A percentile compares a stretch with the other conserved stretches of the same genome.
Evolutionary conservation across 2,888 invertebrate genomes (phyloP).

Genomic region (Drosophila sordidapex): DNA sequence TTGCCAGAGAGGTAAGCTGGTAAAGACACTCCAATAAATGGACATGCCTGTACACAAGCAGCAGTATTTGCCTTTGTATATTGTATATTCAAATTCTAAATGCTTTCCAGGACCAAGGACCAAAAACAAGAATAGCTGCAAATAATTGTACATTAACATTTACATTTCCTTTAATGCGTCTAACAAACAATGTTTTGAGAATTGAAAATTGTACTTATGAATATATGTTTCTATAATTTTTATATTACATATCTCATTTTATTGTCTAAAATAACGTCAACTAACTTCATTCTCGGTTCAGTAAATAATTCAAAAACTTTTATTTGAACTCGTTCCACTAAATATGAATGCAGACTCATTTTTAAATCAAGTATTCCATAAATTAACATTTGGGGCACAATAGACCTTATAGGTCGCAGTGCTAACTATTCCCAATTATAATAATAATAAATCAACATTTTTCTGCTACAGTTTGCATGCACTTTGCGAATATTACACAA

Average conservation of each 20-base stretch:
- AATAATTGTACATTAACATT: not conserved
- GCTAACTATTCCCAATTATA: too few species aligned
- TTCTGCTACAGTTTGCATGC: not conserved
- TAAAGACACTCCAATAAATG: conserved; percentile 25
- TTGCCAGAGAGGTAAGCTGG: conserved; percentile 25
- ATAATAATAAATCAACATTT: not conserved
- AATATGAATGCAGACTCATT: not conserved
- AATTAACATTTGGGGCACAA: not conserved
- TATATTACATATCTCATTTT: not conserved
- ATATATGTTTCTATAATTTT: not conserved
- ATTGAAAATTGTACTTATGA: not conserved
- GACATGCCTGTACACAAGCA: not conserved
- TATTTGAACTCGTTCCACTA: not conserved
- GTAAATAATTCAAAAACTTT: not conserved
- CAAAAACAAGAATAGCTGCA: not conserved
- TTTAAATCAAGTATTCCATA: not conserved
- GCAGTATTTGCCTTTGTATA: not conserved
- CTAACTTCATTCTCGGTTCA: not conserved
- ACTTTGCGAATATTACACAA: not conserved
- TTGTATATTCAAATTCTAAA: not conserved
- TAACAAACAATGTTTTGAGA: not conserved
- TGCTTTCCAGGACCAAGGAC: not conserved
- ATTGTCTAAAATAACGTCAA: not conserved
- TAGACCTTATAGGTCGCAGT: too few species aligned
- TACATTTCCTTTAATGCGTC: not conserved